Conservation (phyloP, 2,888 invertebrate species). For the Perizoma affinitatum region DNA sequence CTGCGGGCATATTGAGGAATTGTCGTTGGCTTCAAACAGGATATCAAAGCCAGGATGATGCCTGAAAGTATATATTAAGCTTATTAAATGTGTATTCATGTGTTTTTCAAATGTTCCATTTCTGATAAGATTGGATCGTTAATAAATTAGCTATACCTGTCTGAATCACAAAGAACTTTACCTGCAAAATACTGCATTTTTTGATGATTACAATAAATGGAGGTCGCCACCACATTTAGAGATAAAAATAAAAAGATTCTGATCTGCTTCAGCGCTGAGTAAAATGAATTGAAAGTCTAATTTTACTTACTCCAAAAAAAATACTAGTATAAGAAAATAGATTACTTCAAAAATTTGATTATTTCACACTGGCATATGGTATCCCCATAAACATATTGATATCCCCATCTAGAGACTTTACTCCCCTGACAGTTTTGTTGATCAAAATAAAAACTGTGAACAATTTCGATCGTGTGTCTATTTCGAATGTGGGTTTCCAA, state of each 20-base stretch:
- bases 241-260: too few relatives aligned
- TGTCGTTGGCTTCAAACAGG: slow-evolving; percentile 58
- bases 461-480: slow-evolving; percentile 1
- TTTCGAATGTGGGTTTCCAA: not conserved
- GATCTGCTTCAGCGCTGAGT: not conserved
- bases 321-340: too few relatives aligned
- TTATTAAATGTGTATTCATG: not conserved
- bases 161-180: too few relatives aligned
- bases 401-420: slow-evolving; percentile 54
- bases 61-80: slow-evolving; percentile 39
- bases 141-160: too few relatives aligned
- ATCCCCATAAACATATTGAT: slow-evolving; percentile 64
- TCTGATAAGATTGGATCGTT: not conserved
- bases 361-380: slow-evolving; percentile 58
- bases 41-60: slow-evolving; percentile 52
- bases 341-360: too few relatives aligned
- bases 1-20: slow-evolving; percentile 60
- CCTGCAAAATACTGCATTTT: too few relatives aligned
- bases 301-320: slow-evolving; percentile 61
- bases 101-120: not conserved
- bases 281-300: not conserved
- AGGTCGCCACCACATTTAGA: too few relatives aligned
- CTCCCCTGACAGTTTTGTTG: slow-evolving; percentile 50
- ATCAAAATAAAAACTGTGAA: slow-evolving; percentile 7
- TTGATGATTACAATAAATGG: too few relatives aligned